Evolutionary conservation across 64 coral and sea anemone species (phyloP).

Genomic region (Exaiptasia diaphana): DNA sequence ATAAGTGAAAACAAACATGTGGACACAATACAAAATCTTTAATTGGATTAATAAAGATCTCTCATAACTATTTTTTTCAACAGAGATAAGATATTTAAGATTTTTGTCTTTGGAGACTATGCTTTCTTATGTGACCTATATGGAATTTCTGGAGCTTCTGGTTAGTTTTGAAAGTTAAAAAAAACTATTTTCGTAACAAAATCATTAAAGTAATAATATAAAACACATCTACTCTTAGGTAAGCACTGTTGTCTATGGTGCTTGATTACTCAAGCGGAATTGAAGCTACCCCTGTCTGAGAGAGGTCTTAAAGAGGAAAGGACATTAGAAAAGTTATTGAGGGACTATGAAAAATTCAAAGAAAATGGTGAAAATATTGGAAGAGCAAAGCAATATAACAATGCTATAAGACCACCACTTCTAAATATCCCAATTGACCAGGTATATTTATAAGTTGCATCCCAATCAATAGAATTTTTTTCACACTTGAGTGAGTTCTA

Average conservation of each 20-base stretch:
- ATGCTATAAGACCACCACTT: background rate
- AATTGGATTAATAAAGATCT: too few species aligned
- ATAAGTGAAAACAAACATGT: too few species aligned
- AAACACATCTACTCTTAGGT: background rate
- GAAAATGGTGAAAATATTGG: too few species aligned
- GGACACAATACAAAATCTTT: too few species aligned
- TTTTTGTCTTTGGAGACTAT: background rate
- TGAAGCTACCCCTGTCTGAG: background rate
- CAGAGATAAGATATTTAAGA: background rate
- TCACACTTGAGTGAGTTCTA: too few species aligned
- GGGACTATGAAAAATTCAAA: background rate
- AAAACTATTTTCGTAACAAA: background rate
- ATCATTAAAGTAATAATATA: background rate
- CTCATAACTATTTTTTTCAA: background rate
- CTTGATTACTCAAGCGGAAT: background rate
- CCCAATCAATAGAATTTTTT: too few species aligned
- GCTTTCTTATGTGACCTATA: background rate
- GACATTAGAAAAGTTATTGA: background rate
- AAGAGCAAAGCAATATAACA: background rate
- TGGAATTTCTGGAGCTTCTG: background rate
- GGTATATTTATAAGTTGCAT: too few species aligned
- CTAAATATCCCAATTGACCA: slow-evolving; percentile 2
- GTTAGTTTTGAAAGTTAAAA: background rate
- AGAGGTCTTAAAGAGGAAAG: background rate
- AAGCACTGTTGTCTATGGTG: background rate